Percentiles rank a stretch among this genome's conserved stretches.
These are phyloP conservation scores for Sorex araneus DNA, from an alignment of 2,113 vertebrate genomes.

Conservation along the genomic window DNA sequence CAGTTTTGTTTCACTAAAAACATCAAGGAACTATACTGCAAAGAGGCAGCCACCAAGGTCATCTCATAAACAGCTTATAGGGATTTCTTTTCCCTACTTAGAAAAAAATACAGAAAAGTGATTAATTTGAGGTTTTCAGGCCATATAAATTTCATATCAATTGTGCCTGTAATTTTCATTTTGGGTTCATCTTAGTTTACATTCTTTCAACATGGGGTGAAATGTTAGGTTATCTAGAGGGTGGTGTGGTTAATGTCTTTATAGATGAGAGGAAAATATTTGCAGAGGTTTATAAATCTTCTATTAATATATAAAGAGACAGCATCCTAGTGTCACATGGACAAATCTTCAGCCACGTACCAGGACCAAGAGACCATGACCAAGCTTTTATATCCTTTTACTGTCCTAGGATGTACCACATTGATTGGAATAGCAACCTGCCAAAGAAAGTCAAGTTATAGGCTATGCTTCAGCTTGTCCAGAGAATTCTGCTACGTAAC, in stretches of 20 bases:
- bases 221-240: background rate
- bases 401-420: fast-evolving
- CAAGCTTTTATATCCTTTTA: no score
- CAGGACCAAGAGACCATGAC: background rate
- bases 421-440: background rate
- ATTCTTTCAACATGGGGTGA: background rate
- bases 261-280: background rate
- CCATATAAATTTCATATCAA: constrained; percentile 3
- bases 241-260: background rate
- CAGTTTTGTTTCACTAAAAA: constrained; percentile 8
- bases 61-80: background rate
- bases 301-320: background rate
- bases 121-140: constrained; percentile 6
- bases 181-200: background rate
- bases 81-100: background rate
- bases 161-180: background rate
- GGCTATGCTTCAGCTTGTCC: background rate
- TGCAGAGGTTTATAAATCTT: background rate
- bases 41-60: background rate
- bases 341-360: no score
- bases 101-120: background rate
- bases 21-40: background rate
- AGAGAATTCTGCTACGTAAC: background rate
- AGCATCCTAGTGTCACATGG: no score
- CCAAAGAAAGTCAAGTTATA: background rate